Conservation (phyloP, 1,140 invertebrate genomes). For the Bicyclus anynana region DNA sequence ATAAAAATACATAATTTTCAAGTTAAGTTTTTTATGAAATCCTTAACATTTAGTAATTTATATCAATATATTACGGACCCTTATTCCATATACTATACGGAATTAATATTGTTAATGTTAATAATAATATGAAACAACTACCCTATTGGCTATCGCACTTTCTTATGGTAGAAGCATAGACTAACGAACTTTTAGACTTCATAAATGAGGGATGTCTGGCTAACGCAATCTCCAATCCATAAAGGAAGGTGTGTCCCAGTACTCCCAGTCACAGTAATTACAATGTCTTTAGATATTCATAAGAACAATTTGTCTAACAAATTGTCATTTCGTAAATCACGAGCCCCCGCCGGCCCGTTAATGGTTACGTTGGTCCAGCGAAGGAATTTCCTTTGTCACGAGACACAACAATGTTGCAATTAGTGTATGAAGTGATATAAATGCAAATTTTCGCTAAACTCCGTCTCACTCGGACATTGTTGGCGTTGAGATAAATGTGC, state of each 20-base stretch:
- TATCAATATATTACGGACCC: too few species aligned
- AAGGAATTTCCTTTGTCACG: constrained; percentile 17
- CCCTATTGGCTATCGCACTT: too few species aligned
- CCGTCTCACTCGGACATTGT: neutral
- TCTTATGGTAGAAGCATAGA: too few species aligned
- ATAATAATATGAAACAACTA: too few species aligned
- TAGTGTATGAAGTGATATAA: constrained; percentile 13
- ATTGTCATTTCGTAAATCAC: constrained; percentile 22
- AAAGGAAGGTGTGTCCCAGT: constrained; percentile 8
- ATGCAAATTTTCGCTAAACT: constrained; percentile 15
- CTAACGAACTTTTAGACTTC: too few species aligned
- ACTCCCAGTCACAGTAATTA: constrained; percentile 10
- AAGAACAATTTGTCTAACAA: constrained; percentile 26
- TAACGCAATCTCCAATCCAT: too few species aligned
- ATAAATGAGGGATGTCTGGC: too few species aligned
- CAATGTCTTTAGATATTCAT: constrained; percentile 22
- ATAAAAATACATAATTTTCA: too few species aligned
- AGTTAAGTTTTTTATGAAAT: too few species aligned
- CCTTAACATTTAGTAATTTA: too few species aligned
- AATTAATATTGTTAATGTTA: too few species aligned
- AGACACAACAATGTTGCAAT: constrained; percentile 20
- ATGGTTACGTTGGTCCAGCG: neutral
- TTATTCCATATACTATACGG: too few species aligned
- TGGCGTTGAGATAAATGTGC: neutral
- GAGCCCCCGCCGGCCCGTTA: constrained; percentile 5